Percentiles rank a stretch among this genome's conserved stretches.
phyloP scores from a whole-genome alignment of 2,888 invertebrate genomes.

The Unio delphinus region DNA sequence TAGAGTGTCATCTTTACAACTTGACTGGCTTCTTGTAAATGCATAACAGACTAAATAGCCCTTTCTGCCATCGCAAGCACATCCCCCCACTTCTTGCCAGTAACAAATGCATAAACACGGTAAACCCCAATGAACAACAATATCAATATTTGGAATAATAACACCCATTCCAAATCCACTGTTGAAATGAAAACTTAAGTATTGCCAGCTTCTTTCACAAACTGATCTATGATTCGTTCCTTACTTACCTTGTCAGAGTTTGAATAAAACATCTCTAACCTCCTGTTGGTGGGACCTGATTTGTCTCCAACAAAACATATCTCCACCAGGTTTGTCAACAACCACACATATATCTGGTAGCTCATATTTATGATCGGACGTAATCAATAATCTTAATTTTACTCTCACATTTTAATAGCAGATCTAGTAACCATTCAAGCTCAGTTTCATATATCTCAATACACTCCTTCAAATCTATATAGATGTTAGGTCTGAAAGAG shows the following conservation, averaged over 20 bases:
- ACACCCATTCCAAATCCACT: conserved; percentile 33
- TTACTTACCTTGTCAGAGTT: conserved; percentile 18
- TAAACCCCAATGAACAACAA: conserved; percentile 26
- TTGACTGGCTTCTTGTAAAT: conserved; percentile 7
- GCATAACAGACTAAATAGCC: conserved; percentile 11
- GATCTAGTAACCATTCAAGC: conserved; percentile 5
- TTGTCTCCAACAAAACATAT: background rate
- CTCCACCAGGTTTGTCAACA: conserved; percentile 8
- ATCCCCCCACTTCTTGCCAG: conserved; percentile 28
- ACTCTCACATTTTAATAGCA: background rate
- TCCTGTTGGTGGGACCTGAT: conserved; percentile 1
- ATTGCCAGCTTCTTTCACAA: conserved; percentile 3
- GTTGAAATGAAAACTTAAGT: conserved; percentile 24
- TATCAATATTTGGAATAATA: conserved; percentile 20
- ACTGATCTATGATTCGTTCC: background rate
- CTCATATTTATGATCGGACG: conserved; percentile 19
- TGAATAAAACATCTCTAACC: conserved; percentile 26
- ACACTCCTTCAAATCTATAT: conserved; percentile 5
- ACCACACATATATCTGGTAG: conserved; percentile 15
- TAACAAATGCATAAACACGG: conserved; percentile 11
- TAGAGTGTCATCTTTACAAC: background rate
- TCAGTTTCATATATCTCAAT: conserved; percentile 13
- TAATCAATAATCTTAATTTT: conserved; percentile 11
- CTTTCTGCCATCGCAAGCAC: conserved; percentile 10
- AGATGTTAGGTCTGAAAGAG: conserved; percentile 8